Base-by-base conservation (phyloP, 1,140 invertebrate genomes). In the Oreohelix idahoensis region DNA sequence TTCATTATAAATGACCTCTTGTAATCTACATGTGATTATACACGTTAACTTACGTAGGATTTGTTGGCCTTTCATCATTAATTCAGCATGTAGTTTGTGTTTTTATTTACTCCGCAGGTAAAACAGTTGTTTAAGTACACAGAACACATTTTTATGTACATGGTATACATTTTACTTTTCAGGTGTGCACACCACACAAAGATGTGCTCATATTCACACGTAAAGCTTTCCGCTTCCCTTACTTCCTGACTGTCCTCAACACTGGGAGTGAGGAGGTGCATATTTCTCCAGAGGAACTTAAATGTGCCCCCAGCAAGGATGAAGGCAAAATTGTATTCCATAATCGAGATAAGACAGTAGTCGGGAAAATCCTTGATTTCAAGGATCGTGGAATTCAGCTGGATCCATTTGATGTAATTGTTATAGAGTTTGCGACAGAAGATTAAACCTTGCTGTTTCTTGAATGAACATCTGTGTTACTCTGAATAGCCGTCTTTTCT, bases 181-280 rank as follows among this genome's bases (percentile, higher is more conserved):
- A 79, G 77, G 35, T 66, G 13, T 91, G 88, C 84, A 71, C 74
- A 53, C 83, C 42, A 78, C 17, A 88, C 69, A 80, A 84, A 1
- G 79, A 89, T 69, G 63, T 92, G 32, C 76, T 92, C n/a, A 88
- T 86, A 71, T 91, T 90, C 66, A 87, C 89, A 23, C 87, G 90
- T 20, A 88, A 91, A 77, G 91, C 91, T 10, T 82, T 87, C 32
- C 89, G 92, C 35, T 91, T 91, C 85, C 85, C 87, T 4, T 86
- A 88, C 38, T 92, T 86, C 73, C 78, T 92, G 73, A 88, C 91
- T 0, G 87, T 87, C 29, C 85, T 91, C 49, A 92, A 92, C 86
- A 81, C 89, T 10, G 91, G 90, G 23, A 53, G 17, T 4, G 15
- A 45, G 0, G 29, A 29, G 13, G 39, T 66, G 0, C 53, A 63